Percentiles rank a stretch among this genome's conserved stretches.
Evolutionary conservation across 2,888 invertebrate species (phyloP).

Genomic region (Branchellion lobata): DNA sequence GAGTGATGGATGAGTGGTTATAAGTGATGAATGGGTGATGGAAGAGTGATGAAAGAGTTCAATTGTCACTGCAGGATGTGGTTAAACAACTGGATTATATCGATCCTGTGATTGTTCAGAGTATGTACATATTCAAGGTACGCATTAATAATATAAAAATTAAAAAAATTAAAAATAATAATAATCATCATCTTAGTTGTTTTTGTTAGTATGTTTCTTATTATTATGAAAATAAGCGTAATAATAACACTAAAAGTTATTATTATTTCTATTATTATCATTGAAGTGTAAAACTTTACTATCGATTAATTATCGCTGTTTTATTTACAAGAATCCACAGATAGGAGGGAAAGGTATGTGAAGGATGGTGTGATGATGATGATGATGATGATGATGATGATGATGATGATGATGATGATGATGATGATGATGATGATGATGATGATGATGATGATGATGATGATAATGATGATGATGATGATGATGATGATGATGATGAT

Average conservation of each 20-base stretch:
- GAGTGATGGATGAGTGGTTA: too few species aligned
- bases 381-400: not conserved
- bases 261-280: too few species aligned
- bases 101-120: constrained; percentile 81
- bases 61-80: constrained; percentile 64
- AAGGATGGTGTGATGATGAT: not conserved
- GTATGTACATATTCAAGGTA: constrained; percentile 93
- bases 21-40: too few species aligned
- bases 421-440: constrained; percentile 15
- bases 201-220: too few species aligned
- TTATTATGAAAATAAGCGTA: not conserved
- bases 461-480: constrained; percentile 28
- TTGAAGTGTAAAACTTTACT: too few species aligned
- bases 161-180: too few species aligned
- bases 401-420: constrained; percentile 9
- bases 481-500: constrained; percentile 6
- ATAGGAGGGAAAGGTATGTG: not conserved
- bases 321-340: not conserved
- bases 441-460: constrained; percentile 38
- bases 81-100: constrained; percentile 73
- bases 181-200: too few species aligned
- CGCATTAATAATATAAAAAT: not conserved
- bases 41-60: too few species aligned
- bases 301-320: not conserved
- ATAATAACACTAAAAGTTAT: too few species aligned